phyloP scores from a whole-genome alignment of 2,113 vertebrate genomes.

The Cebidichthys violaceus region DNA sequence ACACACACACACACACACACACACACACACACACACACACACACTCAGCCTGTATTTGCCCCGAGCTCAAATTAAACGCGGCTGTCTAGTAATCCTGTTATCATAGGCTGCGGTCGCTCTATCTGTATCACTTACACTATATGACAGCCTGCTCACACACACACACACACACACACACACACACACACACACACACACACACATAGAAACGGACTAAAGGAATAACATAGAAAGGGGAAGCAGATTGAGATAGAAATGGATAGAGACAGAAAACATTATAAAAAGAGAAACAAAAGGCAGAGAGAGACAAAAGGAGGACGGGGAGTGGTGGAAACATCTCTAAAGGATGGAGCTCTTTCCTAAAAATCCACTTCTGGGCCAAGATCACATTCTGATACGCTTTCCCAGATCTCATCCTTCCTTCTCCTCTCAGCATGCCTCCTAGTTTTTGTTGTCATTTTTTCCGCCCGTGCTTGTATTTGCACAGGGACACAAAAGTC shows the following conservation, averaged over 20 bases:
- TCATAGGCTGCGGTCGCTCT: slow-evolving; percentile 57
- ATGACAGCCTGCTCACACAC: slow-evolving; percentile 25
- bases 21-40: slow-evolving; percentile 14
- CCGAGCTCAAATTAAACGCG: slow-evolving; percentile 60
- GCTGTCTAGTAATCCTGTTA: slow-evolving; percentile 70
- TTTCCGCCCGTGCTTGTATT: background rate
- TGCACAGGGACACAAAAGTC: background rate
- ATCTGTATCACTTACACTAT: slow-evolving; percentile 64
- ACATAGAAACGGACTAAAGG: background rate
- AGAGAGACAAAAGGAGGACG: background rate
- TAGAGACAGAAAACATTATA: background rate
- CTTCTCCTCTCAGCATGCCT: background rate
- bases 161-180: slow-evolving; percentile 20
- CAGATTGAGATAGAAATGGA: background rate
- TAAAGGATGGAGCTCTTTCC: slow-evolving; percentile 1
- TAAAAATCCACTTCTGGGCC: slow-evolving; percentile 5
- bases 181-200: slow-evolving; percentile 11
- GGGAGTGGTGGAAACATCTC: background rate
- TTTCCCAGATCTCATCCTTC: slow-evolving; percentile 15
- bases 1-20: slow-evolving; percentile 20
- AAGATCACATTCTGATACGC: background rate
- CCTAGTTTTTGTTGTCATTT: background rate
- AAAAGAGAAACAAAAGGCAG: slow-evolving; percentile 7
- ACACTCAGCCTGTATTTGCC: slow-evolving; percentile 33
- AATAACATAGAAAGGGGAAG: slow-evolving; percentile 8